Evolutionary conservation across 2,888 invertebrate genomes (phyloP).

Genomic region (Catocala nupta): DNA sequence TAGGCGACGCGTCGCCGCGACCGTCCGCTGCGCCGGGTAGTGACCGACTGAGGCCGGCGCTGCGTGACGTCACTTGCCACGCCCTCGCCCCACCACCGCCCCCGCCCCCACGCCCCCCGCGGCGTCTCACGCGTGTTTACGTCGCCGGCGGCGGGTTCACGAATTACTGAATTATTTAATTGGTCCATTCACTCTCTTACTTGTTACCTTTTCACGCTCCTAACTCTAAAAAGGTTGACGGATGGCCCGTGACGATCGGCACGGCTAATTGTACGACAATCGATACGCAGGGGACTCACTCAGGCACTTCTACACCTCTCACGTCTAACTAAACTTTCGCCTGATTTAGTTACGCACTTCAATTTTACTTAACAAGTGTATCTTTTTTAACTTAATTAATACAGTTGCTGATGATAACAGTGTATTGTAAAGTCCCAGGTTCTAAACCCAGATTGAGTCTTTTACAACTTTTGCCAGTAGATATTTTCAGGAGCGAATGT

Average conservation of each 20-base stretch:
- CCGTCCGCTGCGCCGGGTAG: slow-evolving; percentile 81
- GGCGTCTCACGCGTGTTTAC: slow-evolving; percentile 85
- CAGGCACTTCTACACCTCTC: too few species aligned
- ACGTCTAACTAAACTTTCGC: too few species aligned
- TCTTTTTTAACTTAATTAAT: too few species aligned
- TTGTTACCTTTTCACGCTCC: slow-evolving; percentile 83
- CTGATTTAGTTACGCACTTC: too few species aligned
- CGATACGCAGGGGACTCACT: slow-evolving; percentile 49
- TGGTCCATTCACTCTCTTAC: slow-evolving; percentile 84
- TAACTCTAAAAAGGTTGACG: slow-evolving; percentile 77
- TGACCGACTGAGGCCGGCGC: slow-evolving; percentile 81
- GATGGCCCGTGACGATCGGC: slow-evolving; percentile 73
- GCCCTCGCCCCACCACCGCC: slow-evolving; percentile 75
- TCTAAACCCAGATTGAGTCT: too few species aligned
- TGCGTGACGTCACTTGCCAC: slow-evolving; percentile 82
- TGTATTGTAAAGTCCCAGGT: too few species aligned
- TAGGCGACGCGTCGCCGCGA: slow-evolving; percentile 81
- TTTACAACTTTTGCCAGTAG: too few species aligned
- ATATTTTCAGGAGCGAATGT: too few species aligned
- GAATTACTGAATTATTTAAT: slow-evolving; percentile 87
- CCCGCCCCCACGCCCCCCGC: slow-evolving; percentile 63
- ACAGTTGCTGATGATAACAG: too few species aligned
- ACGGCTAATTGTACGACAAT: slow-evolving; percentile 71
- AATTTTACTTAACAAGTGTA: too few species aligned
- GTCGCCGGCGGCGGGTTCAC: slow-evolving; percentile 82